Percentiles rank a stretch among this genome's conserved stretches.
These are phyloP conservation scores for Amphipoea oculea DNA, from an alignment of 2,888 invertebrate species.

Conservation along the genomic window DNA sequence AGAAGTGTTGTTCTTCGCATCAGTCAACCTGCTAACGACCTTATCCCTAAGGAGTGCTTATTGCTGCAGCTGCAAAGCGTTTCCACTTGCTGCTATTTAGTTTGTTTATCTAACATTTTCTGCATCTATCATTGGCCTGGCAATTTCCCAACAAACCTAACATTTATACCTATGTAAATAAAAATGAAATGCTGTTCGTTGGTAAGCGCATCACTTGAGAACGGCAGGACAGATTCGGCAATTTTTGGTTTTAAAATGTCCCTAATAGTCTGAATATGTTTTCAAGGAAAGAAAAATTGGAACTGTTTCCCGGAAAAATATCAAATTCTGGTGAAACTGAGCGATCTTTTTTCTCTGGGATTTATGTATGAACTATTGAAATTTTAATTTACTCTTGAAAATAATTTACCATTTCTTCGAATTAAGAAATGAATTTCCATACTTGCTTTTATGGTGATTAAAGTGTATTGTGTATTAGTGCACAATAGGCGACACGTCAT, in stretches of 20 bases:
- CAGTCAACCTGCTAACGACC: background rate
- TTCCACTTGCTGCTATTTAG: constrained; percentile 10
- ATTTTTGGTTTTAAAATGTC: background rate
- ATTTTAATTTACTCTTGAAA: background rate
- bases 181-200: background rate
- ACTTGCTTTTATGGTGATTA: constrained; percentile 8
- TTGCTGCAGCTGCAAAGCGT: constrained; percentile 9
- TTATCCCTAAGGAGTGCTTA: constrained; percentile 18
- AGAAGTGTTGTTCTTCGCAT: background rate
- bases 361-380: background rate
- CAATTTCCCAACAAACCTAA: background rate
- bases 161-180: background rate
- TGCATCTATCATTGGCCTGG: background rate
- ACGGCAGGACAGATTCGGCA: background rate
- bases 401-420: background rate
- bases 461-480: background rate
- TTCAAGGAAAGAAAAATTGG: background rate
- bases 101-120: constrained; percentile 6
- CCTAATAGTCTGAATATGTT: too few species aligned
- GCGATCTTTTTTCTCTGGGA: background rate
- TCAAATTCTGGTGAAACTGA: too few species aligned
- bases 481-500: constrained; percentile 3
- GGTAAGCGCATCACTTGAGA: background rate
- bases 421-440: background rate
- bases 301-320: background rate